Conservation (phyloP, 1,140 invertebrate genomes). For the Aphelenchoides fujianensis region DNA sequence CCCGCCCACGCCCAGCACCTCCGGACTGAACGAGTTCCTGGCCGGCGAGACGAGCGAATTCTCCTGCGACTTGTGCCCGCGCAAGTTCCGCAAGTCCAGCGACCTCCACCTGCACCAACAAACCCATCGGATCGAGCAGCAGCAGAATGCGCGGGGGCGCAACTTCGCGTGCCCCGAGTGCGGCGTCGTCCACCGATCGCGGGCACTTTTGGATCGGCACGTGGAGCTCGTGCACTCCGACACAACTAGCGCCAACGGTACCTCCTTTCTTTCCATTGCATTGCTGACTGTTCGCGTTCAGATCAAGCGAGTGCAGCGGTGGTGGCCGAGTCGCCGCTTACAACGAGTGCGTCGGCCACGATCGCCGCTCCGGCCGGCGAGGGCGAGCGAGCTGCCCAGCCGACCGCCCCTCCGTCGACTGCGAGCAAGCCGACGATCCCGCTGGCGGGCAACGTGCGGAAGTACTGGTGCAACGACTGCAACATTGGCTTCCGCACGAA, state of each 20-base stretch:
- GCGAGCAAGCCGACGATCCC: neutral
- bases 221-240: no score
- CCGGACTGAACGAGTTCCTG: slow-evolving; percentile 27
- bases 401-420: neutral
- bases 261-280: no score
- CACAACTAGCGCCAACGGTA: no score
- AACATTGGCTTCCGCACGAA: slow-evolving; percentile 92
- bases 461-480: slow-evolving; percentile 76
- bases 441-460: slow-evolving; percentile 64
- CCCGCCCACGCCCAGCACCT: slow-evolving; percentile 7
- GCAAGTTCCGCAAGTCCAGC: slow-evolving; percentile 54
- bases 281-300: no score
- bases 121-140: slow-evolving; percentile 56
- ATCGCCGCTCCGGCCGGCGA: neutral
- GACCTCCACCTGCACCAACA: slow-evolving; percentile 54
- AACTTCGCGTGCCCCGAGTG: slow-evolving; percentile 50
- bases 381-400: neutral
- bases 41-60: slow-evolving; percentile 34
- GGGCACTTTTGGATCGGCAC: slow-evolving; percentile 43
- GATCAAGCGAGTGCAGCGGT: slow-evolving; percentile 2
- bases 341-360: neutral
- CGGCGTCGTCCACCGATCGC: slow-evolving; percentile 27
- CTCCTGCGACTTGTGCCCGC: slow-evolving; percentile 51
- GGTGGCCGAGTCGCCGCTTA: neutral
- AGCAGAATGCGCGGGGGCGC: slow-evolving; percentile 35